phyloP scores from a whole-genome alignment of 2,888 invertebrate genomes.

The Yponomeuta plumbellus region DNA sequence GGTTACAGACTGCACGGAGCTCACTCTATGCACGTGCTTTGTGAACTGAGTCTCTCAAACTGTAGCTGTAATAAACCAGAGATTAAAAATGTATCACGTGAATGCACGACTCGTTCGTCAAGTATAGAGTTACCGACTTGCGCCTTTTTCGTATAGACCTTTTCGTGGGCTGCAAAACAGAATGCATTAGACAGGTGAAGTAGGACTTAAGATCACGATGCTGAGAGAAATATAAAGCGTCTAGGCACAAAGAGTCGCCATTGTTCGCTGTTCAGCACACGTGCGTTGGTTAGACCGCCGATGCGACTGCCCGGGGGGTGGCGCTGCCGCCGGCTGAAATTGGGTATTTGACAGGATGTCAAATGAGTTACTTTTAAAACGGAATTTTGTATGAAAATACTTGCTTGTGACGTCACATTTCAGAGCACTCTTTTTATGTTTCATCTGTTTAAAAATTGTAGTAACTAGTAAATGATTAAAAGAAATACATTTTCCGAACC shows the following conservation, averaged over 20 bases:
- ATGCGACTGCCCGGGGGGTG: background rate
- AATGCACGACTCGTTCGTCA: constrained; percentile 8
- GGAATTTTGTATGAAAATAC: too few species aligned
- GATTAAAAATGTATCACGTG: background rate
- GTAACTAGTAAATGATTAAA: too few species aligned
- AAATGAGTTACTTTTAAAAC: too few species aligned
- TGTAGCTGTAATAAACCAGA: background rate
- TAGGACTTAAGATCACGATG: constrained; percentile 12
- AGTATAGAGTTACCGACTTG: constrained; percentile 18
- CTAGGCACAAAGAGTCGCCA: background rate
- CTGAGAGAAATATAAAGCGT: constrained; percentile 2
- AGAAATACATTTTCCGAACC: too few species aligned
- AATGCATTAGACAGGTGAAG: constrained; percentile 17
- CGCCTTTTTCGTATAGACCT: constrained; percentile 15
- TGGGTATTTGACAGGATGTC: too few species aligned
- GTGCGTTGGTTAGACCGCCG: background rate
- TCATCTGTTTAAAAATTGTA: too few species aligned
- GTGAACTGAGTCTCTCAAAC: background rate
- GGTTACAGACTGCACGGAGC: background rate
- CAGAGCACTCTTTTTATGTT: too few species aligned
- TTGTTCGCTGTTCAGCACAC: constrained; percentile 4
- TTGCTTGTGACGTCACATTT: too few species aligned
- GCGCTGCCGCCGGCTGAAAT: background rate
- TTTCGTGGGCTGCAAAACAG: background rate
- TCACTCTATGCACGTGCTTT: background rate